Conservation (phyloP, 92 coral and sea anemone species). For the Palythoa grandiflora region DNA sequence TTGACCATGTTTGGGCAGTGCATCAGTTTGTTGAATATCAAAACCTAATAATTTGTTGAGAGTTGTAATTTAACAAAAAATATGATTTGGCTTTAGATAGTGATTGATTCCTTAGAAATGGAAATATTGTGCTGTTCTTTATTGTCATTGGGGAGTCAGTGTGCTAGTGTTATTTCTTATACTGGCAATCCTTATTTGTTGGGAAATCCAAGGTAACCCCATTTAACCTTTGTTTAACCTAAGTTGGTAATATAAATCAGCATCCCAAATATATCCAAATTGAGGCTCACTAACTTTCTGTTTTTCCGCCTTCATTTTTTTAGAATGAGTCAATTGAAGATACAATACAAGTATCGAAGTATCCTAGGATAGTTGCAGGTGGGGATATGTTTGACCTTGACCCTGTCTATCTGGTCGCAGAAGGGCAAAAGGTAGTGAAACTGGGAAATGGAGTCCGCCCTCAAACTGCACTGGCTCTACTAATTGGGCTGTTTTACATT, state of each 20-base stretch:
- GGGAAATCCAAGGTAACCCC: background rate
- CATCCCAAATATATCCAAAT: background rate
- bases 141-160: too few relatives aligned
- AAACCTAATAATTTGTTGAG: too few relatives aligned
- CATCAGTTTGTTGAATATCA: too few relatives aligned
- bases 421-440: background rate
- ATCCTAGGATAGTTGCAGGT: constrained; percentile 6
- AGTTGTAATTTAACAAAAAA: too few relatives aligned
- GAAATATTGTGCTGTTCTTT: too few relatives aligned
- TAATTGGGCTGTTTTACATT: constrained; percentile 37
- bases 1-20: too few relatives aligned
- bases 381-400: constrained; percentile 4
- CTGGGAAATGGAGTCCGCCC: constrained; percentile 1
- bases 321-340: background rate
- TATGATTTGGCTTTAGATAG: too few relatives aligned
- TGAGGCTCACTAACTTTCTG: constrained; percentile 2
- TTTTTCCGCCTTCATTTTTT: background rate
- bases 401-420: constrained; percentile 14
- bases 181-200: background rate
- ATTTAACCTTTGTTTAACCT: background rate
- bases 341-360: background rate
- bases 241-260: background rate
- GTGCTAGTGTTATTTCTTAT: too few relatives aligned
- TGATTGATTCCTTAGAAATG: too few relatives aligned
- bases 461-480: constrained; percentile 14